Percentiles rank a stretch among this genome's conserved stretches.
phyloP scores from a whole-genome alignment of 2,113 vertebrate genomes.

The Neopipo cinnamomea region DNA sequence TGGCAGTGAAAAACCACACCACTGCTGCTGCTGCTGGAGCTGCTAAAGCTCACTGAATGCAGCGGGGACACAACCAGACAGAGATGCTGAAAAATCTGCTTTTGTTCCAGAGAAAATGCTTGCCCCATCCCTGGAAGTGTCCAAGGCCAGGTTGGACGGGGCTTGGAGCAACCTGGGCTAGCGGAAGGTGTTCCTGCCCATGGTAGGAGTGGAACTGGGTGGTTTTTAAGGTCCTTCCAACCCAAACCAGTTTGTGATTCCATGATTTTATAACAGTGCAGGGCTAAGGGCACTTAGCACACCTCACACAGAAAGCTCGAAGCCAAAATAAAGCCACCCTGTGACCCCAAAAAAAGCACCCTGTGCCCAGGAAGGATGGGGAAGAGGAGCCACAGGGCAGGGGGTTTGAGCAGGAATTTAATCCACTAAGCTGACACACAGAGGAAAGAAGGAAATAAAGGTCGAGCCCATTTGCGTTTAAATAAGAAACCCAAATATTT shows the following conservation, averaged over 20 bases:
- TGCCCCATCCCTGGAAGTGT: background rate
- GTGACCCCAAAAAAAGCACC: background rate
- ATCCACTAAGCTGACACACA: background rate
- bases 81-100: background rate
- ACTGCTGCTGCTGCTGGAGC: background rate
- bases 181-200: background rate
- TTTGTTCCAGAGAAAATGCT: background rate
- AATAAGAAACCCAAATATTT: constrained; percentile 68
- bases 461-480: constrained; percentile 38
- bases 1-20: accelerated
- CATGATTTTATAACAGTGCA: background rate
- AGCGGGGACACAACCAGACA: background rate
- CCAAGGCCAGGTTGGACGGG: accelerated
- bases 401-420: accelerated
- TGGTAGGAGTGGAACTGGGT: background rate
- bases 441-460: background rate
- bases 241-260: background rate
- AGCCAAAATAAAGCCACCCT: background rate
- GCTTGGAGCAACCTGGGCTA: background rate
- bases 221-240: background rate
- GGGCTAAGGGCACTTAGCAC: background rate
- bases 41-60: background rate
- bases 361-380: background rate
- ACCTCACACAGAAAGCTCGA: background rate
- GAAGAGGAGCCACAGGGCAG: background rate